Evolutionary conservation across 2,113 vertebrate genomes (phyloP).

Genomic region (Heliornis fulica): DNA sequence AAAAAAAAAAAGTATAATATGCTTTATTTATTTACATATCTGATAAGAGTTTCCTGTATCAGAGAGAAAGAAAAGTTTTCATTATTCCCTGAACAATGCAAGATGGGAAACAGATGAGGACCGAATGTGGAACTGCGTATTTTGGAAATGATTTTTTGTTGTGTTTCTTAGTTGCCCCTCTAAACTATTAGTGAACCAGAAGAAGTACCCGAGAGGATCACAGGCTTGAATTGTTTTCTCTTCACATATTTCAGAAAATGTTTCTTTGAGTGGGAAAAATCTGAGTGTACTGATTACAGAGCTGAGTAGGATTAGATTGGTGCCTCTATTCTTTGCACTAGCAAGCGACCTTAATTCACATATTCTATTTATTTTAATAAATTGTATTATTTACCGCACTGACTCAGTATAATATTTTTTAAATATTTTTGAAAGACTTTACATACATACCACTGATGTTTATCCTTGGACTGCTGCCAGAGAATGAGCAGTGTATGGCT

Average conservation of each 20-base stretch:
- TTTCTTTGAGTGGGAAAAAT: not conserved
- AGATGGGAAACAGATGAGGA: not conserved
- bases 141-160: not conserved
- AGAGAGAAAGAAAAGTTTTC: not conserved
- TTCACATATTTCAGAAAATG: not conserved
- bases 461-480: not conserved
- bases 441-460: not conserved
- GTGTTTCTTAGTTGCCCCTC: not conserved
- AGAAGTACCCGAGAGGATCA: not conserved
- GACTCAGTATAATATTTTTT: not conserved
- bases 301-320: not conserved
- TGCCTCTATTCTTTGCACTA: not conserved
- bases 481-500: not conserved
- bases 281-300: not conserved
- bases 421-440: not conserved
- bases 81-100: not conserved
- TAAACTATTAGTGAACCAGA: not conserved
- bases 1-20: not conserved
- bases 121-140: not conserved
- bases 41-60: not conserved
- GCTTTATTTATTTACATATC: not conserved
- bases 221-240: not conserved
- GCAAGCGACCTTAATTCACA: not conserved
- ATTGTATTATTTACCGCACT: not conserved
- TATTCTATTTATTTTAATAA: conserved; percentile 4